Base-by-base conservation (phyloP, 2,888 invertebrate genomes). In the Eupithecia dodoneata region DNA sequence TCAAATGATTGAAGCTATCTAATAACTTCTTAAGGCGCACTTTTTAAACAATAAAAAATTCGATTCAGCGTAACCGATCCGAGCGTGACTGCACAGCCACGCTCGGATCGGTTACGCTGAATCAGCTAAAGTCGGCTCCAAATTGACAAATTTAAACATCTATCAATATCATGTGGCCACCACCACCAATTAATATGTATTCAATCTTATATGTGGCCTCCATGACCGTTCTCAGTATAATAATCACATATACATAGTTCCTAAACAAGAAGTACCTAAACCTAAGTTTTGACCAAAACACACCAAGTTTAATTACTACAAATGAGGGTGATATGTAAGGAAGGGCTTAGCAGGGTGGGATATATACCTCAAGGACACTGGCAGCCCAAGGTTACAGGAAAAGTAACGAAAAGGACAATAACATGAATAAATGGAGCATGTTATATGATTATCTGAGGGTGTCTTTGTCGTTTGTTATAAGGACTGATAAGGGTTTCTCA, bases 361-460 rank as follows among this genome's bases (percentile, higher is more conserved):
- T 59, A n/a, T 10, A 4, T 59, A 18, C 59, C 63, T 63, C 63
- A 18, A 30, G 66, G 42, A 42, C 41, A 66, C 41, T 42, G 65
- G 41, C 41, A 66, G 15, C 41, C 42, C 66, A 70, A 70, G 70
- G 70, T 70, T 18, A 47, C 5, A 44, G 47, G 69, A 47, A 69
- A 69, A 70, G 18, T 47, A 2, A 70, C 18, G 47, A 18, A 70
- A 69, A 70, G 45, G 18, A 70, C 44, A 69, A 67, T 70, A 70
- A 70, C 18, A 18, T 49, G 49, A 18, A 70, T 18, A 18, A 45
- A 47, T 70, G 44, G n/a, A 18, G 30, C 18, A 30, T 70, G 30
- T 70, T 47, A 70, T 45, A 47, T 70, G 70, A 70, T 70, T 70
- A 70, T 70, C 66, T 66, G 66, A 66, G 66, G 41, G 65, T 42